Base-by-base conservation (phyloP, 1,140 invertebrate species). In the Cotesia vestalis region DNA sequence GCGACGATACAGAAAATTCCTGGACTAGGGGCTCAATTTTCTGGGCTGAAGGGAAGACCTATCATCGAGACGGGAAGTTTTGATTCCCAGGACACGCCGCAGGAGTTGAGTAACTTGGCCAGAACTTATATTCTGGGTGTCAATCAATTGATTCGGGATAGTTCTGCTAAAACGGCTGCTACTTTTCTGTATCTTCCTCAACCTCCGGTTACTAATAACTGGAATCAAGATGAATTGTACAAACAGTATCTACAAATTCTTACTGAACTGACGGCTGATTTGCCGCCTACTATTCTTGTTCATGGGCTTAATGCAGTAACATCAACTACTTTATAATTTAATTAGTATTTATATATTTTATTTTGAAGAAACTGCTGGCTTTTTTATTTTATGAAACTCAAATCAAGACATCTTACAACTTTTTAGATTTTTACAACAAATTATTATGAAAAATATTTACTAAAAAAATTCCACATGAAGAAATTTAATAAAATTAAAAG, bases 231-330 rank as follows among this genome's bases (percentile, higher is more conserved):
- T 62, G 79, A 85, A 17, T 80, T 86, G 12, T 93, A 93, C 79
- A 85, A 80, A 62, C 87, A 87, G 62, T 93, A 92, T 80, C 87
- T 97, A 17, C 86, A 93, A 77, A 88, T 93, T 61, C 88, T 99
- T 60, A 92, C 93, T 20, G 89, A 91, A 69, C 87, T 99, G 66
- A 97, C 96, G 0, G 90, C 91, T 53, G 91, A 95, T 84, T 88
- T 99, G 40, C 95, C 96, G 4, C 97, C 97, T 6, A 96, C 95
- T 4, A 91, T 99, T 71, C 89, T 98, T 52, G 97, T 99, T 0
- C 94, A 98, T 81, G 98, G 98, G 5, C 90, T 99, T 1, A 96
- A 93, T 79, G 94, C 95, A 4, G 98, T 99, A 5, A 99, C 96
- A 9, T 99, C 97, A 0, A 99, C 97, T 0, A 95, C 96, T n/a